Base-by-base conservation (phyloP, 1,140 invertebrate genomes). In the Nasonia giraulti region DNA sequence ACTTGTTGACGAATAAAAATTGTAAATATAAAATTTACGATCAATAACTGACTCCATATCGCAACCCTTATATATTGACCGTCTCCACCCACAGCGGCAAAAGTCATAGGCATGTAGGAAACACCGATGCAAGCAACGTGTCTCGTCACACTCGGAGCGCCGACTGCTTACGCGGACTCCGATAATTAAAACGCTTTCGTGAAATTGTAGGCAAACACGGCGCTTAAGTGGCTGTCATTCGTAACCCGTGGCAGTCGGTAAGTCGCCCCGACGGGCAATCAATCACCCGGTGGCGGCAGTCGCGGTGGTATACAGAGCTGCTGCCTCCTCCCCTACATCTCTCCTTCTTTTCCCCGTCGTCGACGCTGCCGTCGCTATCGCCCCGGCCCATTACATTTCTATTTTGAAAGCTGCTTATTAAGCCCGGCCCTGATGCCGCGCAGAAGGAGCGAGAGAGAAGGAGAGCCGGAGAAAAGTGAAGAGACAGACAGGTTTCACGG, bases 401-500 rank as follows among this genome's bases (percentile, higher is more conserved):
- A 93, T 93, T 93, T 93, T 93, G 92, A 93, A 93, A 93, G 92
- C 92, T 92, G 92, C 92, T 93, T 93, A 92, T 93, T 93, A 93
- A 93, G 92, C 92, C 89, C 90, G 90, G 37, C 23, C 17, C 76
- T 89, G 90, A 44, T 8, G 88, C 89, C 88, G 84, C 17, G 7
- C 17, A 62, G n/a, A n/a, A n/a, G 17, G 55, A 62, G 81, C 86
- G 23, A 62, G 71, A 68, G 82, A 62, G 55, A 62, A 62, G 17
- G 11, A 71, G 23, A 71, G 33, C 33, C 50, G 27, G 12, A 79
- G 50, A 31, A n/a, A 47, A 62, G 50, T 86, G 90, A 89, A 89
- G 89, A 92, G 92, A 92, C 91, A 91, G 92, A 92, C 92, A 93
- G 92, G 91, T 93, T 93, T 92, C 91, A 92, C 91, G 91, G 92